Conservation (phyloP, 2,797 vertebrate genomes). For the Argentina silus region DNA sequence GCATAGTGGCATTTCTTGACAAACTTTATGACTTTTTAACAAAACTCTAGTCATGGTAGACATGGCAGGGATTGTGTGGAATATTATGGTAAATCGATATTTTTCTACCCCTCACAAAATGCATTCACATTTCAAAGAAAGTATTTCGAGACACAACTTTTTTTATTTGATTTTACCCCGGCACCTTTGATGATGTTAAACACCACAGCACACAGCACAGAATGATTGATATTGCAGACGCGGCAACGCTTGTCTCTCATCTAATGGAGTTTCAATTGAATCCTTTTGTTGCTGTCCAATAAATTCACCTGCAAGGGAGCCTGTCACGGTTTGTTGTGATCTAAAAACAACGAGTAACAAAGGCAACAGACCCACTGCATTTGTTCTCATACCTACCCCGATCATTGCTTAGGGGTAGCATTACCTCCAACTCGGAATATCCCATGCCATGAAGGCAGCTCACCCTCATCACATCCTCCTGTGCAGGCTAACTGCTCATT, state of each 20-base stretch:
- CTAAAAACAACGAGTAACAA: background rate
- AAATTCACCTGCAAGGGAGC: conserved; percentile 32
- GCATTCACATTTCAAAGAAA: conserved; percentile 42
- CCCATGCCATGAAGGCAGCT: background rate
- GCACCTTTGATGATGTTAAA: conserved; percentile 43
- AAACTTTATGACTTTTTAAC: background rate
- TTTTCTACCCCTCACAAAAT: background rate
- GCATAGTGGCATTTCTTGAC: no score
- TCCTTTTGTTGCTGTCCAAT: conserved; percentile 40
- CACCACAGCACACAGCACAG: conserved; percentile 11
- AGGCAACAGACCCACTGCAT: background rate
- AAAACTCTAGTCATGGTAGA: background rate
- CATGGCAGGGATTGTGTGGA: background rate
- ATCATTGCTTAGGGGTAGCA: no score
- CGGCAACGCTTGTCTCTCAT: conserved; percentile 26
- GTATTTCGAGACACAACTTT: conserved; percentile 38
- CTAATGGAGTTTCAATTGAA: conserved; percentile 45
- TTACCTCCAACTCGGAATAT: no score
- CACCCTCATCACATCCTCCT: background rate
- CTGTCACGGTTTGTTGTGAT: conserved; percentile 15
- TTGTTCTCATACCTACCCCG: background rate
- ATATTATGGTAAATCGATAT: background rate
- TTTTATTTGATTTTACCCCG: conserved; percentile 14
- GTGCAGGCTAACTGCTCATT: no score
- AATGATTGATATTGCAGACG: conserved; percentile 49